These are phyloP conservation scores for Theonella swinhoei DNA, from an alignment of 37 sponge, comb jelly and placozoan genomes.

Conservation along the genomic window DNA sequence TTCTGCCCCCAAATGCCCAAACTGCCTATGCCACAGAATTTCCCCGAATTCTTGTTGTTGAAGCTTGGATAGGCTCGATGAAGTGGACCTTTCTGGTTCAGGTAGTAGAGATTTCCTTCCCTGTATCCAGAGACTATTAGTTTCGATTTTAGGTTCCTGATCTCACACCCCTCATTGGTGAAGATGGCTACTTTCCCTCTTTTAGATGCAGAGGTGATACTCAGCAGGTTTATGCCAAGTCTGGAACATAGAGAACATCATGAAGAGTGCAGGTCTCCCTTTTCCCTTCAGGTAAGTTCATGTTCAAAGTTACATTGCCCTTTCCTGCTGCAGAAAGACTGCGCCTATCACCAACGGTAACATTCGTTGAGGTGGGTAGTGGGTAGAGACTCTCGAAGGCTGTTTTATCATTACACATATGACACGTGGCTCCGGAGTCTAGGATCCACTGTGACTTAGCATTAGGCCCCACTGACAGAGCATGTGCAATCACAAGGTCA, in stretches of 20 bases:
- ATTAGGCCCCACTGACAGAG: slow-evolving; percentile 3
- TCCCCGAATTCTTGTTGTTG: slow-evolving; percentile 2
- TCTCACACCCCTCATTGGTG: slow-evolving; percentile 22
- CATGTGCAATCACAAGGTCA: slow-evolving; percentile 31
- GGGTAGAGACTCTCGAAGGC: slow-evolving; percentile 6
- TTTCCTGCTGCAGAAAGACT: slow-evolving; percentile 19
- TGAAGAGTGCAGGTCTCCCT: slow-evolving; percentile 33
- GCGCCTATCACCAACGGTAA: slow-evolving; percentile 43
- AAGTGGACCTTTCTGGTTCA: neutral
- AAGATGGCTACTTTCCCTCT: slow-evolving; percentile 48
- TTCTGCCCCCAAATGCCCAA: no score
- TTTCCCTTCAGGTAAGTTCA: slow-evolving; percentile 16
- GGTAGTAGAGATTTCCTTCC: slow-evolving; percentile 51
- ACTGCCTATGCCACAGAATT: no score
- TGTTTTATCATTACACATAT: slow-evolving; percentile 5
- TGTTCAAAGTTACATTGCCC: slow-evolving; percentile 25
- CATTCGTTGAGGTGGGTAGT: slow-evolving; percentile 10
- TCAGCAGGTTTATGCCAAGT: slow-evolving; percentile 50
- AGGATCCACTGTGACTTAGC: slow-evolving; percentile 42
- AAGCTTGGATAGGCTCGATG: neutral
- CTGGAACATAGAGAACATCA: slow-evolving; percentile 57
- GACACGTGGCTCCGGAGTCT: slow-evolving; percentile 71
- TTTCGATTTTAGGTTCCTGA: slow-evolving; percentile 14
- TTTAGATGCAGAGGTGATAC: slow-evolving; percentile 49
- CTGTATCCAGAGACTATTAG: slow-evolving; percentile 14